Percentiles rank a stretch among this genome's conserved stretches.
These are phyloP conservation scores for Dicrurus megarhynchus DNA, from an alignment of 2,113 vertebrate species.

Conservation along the genomic window DNA sequence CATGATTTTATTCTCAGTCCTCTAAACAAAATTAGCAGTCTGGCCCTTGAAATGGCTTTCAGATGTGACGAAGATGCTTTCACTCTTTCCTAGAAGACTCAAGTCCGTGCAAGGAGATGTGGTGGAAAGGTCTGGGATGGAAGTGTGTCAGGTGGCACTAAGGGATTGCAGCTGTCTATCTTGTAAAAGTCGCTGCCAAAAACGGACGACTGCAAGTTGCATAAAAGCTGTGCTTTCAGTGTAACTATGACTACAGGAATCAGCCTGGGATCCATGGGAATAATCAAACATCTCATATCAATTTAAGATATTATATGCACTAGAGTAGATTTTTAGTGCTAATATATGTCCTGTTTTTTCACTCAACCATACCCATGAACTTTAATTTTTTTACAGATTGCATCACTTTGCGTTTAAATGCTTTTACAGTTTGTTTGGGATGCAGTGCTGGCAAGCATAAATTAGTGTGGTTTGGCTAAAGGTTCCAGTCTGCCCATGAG, in stretches of 20 bases:
- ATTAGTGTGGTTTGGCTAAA: neutral
- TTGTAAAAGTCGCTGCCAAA: neutral
- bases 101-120: neutral
- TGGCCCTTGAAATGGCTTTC: neutral
- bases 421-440: neutral
- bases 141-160: neutral
- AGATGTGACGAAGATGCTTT: neutral
- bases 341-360: neutral
- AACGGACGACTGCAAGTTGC: neutral
- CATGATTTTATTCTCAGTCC: neutral
- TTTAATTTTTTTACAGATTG: neutral
- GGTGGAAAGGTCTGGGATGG: neutral
- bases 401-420: neutral
- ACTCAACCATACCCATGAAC: neutral
- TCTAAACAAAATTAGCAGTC: neutral
- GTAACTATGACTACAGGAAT: constrained; percentile 37
- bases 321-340: neutral
- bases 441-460: neutral
- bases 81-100: neutral
- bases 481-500: neutral
- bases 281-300: neutral
- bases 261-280: neutral
- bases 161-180: neutral
- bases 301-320: neutral
- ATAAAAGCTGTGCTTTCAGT: neutral